Percentiles rank a stretch among this genome's conserved stretches.
phyloP scores from a whole-genome alignment of 2,888 invertebrate species.

The Lissonota sp. region DNA sequence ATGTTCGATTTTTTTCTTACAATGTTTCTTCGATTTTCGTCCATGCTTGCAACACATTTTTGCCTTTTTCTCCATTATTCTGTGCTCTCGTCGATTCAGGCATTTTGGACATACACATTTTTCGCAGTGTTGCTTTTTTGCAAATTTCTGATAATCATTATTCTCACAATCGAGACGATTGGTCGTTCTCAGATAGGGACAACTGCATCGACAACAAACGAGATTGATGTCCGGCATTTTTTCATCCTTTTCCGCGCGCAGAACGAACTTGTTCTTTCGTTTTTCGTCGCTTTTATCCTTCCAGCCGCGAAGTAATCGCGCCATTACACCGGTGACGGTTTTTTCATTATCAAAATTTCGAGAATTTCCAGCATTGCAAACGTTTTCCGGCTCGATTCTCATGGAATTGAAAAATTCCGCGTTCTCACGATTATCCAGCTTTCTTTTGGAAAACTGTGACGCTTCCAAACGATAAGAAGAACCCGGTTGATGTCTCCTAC shows the following conservation, averaged over 20 bases:
- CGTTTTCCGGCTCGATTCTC: conserved; percentile 6
- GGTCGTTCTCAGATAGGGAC: conserved; percentile 62
- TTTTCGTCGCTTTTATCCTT: conserved; percentile 3
- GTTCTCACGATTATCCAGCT: background rate
- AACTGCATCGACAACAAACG: conserved; percentile 67
- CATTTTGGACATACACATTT: conserved; percentile 24
- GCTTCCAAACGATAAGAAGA: conserved; percentile 50
- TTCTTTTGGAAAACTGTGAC: background rate
- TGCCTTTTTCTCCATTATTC: background rate
- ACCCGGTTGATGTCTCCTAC: conserved; percentile 58
- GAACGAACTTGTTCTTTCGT: background rate
- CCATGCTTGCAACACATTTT: conserved; percentile 6
- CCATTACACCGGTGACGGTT: conserved; percentile 38
- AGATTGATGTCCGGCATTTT: conserved; percentile 44
- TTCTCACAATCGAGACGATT: background rate
- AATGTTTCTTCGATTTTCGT: background rate
- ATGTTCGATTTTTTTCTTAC: background rate
- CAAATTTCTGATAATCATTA: background rate
- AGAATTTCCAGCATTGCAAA: background rate
- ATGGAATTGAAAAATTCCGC: background rate
- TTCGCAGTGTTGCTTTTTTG: background rate
- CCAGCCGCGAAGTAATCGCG: conserved; percentile 48
- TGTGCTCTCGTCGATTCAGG: background rate
- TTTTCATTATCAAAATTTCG: conserved; percentile 4
- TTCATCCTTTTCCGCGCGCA: background rate